Evolutionary conservation across 2,888 invertebrate genomes (phyloP).

Genomic region (Meghimatium bilineatum): DNA sequence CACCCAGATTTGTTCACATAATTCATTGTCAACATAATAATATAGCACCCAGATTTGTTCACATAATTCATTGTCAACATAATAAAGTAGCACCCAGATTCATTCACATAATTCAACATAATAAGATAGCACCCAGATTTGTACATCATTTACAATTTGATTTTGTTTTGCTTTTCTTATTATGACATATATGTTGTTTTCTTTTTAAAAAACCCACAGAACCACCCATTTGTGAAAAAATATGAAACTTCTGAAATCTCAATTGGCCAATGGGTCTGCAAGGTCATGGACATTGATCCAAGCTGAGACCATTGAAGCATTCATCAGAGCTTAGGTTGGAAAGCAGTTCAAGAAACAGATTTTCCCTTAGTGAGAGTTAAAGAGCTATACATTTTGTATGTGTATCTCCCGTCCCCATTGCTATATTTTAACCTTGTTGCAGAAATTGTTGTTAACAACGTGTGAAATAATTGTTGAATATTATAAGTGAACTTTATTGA

Average conservation of each 20-base stretch:
- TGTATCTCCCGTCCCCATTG: background rate
- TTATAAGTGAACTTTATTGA: background rate
- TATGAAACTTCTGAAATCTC: constrained; percentile 91
- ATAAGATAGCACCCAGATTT: too few relatives aligned
- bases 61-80: too few relatives aligned
- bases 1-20: too few relatives aligned
- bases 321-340: background rate
- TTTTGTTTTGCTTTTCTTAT: too few relatives aligned
- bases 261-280: constrained; percentile 84
- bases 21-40: too few relatives aligned
- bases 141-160: too few relatives aligned
- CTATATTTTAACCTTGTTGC: constrained; percentile 17
- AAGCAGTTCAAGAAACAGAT: background rate
- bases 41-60: too few relatives aligned
- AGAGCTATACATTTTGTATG: background rate
- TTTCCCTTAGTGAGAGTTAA: background rate
- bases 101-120: too few relatives aligned
- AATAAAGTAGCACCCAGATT: too few relatives aligned
- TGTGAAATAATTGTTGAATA: constrained; percentile 17
- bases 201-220: constrained; percentile 80
- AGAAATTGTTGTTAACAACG: constrained; percentile 12
- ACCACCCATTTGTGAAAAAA: constrained; percentile 92
- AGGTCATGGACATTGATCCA: constrained; percentile 74
- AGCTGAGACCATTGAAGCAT: constrained; percentile 40
- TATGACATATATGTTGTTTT: too few relatives aligned